A percentile compares a stretch with the other conserved stretches of the same genome.
These are phyloP conservation scores for Acanthosepion lycidas DNA, from an alignment of 2,888 invertebrate species.

Conservation along the genomic window DNA sequence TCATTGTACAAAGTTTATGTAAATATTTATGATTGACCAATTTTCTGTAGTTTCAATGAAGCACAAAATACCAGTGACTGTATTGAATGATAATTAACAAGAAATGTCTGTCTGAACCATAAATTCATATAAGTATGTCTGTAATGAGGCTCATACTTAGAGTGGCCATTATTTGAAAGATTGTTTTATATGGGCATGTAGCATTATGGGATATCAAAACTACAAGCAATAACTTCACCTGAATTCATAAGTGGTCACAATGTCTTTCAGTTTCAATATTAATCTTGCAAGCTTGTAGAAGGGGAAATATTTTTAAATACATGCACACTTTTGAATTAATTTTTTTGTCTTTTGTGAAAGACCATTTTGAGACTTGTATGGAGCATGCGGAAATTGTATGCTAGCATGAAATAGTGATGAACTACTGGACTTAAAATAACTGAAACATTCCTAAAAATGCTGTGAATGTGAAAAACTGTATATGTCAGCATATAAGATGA, in stretches of 20 bases:
- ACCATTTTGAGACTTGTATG: not conserved
- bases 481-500: no score
- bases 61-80: not conserved
- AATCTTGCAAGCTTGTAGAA: not conserved
- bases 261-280: not conserved
- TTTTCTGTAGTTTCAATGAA: not conserved
- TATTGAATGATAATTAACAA: not conserved
- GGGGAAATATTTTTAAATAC: not conserved
- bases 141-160: not conserved
- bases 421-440: not conserved
- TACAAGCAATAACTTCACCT: not conserved
- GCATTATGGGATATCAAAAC: not conserved
- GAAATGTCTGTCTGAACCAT: not conserved
- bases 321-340: not conserved
- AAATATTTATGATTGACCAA: not conserved
- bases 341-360: not conserved
- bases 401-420: not conserved
- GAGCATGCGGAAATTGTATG: not conserved
- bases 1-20: not conserved
- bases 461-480: not conserved
- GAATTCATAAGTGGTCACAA: not conserved
- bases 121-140: not conserved
- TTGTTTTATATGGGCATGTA: not conserved
- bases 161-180: not conserved
- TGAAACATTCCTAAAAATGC: not conserved